phyloP scores from a whole-genome alignment of 1,140 invertebrate species.

The Lordiphosa clarofinis region DNA sequence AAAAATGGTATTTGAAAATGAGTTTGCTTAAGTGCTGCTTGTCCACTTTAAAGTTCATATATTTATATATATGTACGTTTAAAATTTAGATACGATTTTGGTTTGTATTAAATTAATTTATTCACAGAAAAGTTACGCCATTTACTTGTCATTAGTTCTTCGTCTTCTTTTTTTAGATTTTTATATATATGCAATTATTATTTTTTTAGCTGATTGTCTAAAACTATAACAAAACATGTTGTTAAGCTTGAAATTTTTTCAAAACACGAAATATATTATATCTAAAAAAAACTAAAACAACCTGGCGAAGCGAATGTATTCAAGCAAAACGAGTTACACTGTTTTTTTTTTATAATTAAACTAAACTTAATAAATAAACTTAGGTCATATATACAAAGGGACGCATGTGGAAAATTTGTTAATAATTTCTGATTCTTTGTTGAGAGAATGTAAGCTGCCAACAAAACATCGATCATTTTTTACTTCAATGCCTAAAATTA shows the following conservation, averaged over 20 bases:
- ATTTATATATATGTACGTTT: constrained; percentile 34
- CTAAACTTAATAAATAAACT: no score
- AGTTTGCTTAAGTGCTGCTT: constrained; percentile 33
- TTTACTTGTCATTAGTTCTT: constrained; percentile 71
- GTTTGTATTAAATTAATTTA: constrained; percentile 56
- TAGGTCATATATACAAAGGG: no score
- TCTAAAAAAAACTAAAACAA: constrained; percentile 18
- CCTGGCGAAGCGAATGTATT: no score
- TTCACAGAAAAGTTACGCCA: constrained; percentile 76
- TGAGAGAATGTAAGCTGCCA: no score
- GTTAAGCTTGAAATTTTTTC: constrained; percentile 46
- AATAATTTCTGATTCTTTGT: no score
- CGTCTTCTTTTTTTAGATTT: constrained; percentile 30
- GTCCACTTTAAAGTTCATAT: constrained; percentile 12
- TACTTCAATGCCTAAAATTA: no score
- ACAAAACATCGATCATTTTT: no score
- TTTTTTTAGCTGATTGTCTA: constrained; percentile 66
- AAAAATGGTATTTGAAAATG: constrained; percentile 63
- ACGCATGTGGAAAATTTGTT: no score
- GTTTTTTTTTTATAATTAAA: no score
- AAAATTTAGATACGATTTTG: constrained; percentile 26
- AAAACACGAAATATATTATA: constrained; percentile 3
- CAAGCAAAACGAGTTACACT: no score
- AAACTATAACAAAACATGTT: constrained; percentile 71
- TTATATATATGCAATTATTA: constrained; percentile 37